Base-by-base conservation (phyloP, 2,888 invertebrate genomes). In the Zele albiditarsus region DNA sequence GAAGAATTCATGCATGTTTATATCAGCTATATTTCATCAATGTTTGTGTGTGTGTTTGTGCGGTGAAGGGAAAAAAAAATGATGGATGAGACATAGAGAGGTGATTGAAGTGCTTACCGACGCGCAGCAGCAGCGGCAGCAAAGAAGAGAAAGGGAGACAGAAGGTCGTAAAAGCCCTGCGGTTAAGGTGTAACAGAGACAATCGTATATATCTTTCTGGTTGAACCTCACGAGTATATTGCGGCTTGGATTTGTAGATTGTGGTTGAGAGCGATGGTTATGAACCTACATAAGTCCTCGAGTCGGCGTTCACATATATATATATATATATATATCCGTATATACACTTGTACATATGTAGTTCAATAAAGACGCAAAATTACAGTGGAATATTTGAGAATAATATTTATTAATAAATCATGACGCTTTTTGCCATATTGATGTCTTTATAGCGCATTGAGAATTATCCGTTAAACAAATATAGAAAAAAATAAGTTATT, bases 31-130 rank as follows among this genome's bases (percentile, higher is more conserved):
- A 57, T 57, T 33, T 31, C 28, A 42, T 46, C 33, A 66, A 66
- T 53, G 23, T 28, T 49, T 38, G 57, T 58, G 25, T 10, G n/a
- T 46, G 57, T n/a, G 49, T 49, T 20, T 42, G 25, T 20, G 38
- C 12, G 31, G 8, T 28, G n/a, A 20, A 53, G 12, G 12, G 10
- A 53, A 53, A 16, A 46, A 46, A 46, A 28, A n/a, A 58, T 33
- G 65, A 72, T 53, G 58, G 38, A 66, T 42, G 66, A 72, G 72
- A 23, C n/a, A 28, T 62, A 28, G 62, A 62, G 62, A 28, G 16
- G 27, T 62, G n/a, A 62, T 60, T 27, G 25, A 60, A 60, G 28
- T 27, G 28, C 28, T 23, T 25, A 8, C 28, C 28, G 27, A 28
- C 58, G 58, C 25, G 58, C 25, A 23, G 57, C 12, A 38, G 12